A percentile compares a stretch with the other conserved stretches of the same genome.
Evolutionary conservation across 2,113 vertebrate genomes (phyloP).

Genomic region (Hystrix cristata): DNA sequence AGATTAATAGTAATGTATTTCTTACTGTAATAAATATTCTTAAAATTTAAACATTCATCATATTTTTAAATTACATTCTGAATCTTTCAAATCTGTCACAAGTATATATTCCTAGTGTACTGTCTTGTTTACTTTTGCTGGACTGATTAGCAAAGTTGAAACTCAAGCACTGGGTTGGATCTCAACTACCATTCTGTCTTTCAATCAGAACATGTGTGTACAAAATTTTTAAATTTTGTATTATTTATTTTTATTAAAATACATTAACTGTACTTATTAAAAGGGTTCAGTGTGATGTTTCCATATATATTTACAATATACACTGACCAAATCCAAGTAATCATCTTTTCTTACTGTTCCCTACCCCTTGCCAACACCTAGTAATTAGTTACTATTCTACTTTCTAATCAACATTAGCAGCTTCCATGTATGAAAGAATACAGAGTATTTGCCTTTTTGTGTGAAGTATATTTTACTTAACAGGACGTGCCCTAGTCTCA

Average conservation of each 20-base stretch:
- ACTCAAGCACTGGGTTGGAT: not conserved
- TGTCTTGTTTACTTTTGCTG: not conserved
- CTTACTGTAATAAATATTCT: not conserved
- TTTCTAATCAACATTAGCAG: not conserved
- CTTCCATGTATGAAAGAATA: not conserved
- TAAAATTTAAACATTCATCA: not conserved
- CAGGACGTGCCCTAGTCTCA: not conserved
- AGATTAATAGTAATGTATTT: not conserved
- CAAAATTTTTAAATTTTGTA: not conserved
- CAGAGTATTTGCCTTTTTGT: not conserved
- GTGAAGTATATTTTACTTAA: not conserved
- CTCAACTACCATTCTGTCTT: not conserved
- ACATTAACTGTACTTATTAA: not conserved
- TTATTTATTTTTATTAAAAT: not conserved
- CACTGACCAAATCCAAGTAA: not conserved
- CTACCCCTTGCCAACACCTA: not conserved
- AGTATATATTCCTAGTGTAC: not conserved
- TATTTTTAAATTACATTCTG: not conserved
- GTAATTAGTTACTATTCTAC: not conserved
- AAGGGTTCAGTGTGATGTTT: not conserved
- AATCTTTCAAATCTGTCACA: not conserved
- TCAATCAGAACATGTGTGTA: not conserved
- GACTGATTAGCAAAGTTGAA: not conserved
- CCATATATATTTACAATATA: not conserved
- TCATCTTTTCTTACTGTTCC: not conserved